Conservation (phyloP, 2,113 vertebrate species). For the Poeciliopsis retropinna region DNA sequence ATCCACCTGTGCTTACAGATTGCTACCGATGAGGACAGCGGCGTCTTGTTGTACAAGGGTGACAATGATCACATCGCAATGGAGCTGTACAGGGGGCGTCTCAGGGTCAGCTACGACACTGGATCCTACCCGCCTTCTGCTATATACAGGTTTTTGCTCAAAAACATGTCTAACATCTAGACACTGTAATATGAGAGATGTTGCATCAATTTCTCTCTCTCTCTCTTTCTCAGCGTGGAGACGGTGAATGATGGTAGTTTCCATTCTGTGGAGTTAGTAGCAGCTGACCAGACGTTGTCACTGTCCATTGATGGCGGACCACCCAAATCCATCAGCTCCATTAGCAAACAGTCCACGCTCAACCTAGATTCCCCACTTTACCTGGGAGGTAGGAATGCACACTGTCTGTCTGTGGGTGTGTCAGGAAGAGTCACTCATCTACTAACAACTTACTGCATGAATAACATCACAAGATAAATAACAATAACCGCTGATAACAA, state of each 20-base stretch:
- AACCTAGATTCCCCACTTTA: slow-evolving; percentile 92
- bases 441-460: too few species aligned
- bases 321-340: slow-evolving; percentile 93
- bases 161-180: background rate
- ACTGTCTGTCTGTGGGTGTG: background rate
- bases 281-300: slow-evolving; percentile 91
- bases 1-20: slow-evolving; percentile 80
- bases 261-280: slow-evolving; percentile 92
- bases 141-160: slow-evolving; percentile 90
- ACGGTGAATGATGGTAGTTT: slow-evolving; percentile 98
- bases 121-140: slow-evolving; percentile 93
- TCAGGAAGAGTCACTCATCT: background rate
- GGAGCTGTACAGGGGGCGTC: slow-evolving; percentile 93
- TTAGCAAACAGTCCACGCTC: slow-evolving; percentile 91
- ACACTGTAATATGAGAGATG: slow-evolving; percentile 21
- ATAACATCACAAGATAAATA: too few species aligned
- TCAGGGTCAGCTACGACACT: slow-evolving; percentile 95
- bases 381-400: slow-evolving; percentile 88
- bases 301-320: slow-evolving; percentile 93
- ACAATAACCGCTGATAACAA: too few species aligned
- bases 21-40: slow-evolving; percentile 96
- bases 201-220: slow-evolving; percentile 14
- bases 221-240: slow-evolving; percentile 84
- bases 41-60: slow-evolving; percentile 94
- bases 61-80: slow-evolving; percentile 93